Evolutionary conservation across 2,888 invertebrate species (phyloP).

Genomic region (Dicycla oo): DNA sequence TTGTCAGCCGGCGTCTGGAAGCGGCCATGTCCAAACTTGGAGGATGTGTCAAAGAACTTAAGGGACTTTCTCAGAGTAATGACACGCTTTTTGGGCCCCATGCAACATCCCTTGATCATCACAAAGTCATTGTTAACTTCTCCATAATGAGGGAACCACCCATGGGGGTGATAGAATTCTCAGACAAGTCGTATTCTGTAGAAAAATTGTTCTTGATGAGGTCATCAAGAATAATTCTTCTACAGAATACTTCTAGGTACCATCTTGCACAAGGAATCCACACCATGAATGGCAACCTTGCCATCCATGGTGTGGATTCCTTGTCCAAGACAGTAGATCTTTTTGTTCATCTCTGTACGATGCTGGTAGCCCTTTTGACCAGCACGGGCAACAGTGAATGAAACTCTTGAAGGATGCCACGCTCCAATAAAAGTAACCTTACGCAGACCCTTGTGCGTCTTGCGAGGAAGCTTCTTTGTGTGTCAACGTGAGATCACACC

Average conservation of each 20-base stretch:
- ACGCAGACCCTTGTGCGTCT: constrained; percentile 99
- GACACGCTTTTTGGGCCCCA: constrained; percentile 99
- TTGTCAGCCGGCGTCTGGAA: constrained; percentile 99
- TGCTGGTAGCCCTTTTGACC: constrained; percentile 99
- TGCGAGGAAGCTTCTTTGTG: constrained; percentile 99
- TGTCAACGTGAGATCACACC: constrained; percentile 99
- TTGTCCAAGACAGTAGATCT: constrained; percentile 99
- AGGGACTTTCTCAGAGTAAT: constrained; percentile 98
- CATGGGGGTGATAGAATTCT: constrained; percentile 99
- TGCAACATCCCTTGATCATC: constrained; percentile 99
- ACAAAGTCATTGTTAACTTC: constrained; percentile 99
- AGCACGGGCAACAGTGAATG: constrained; percentile 99
- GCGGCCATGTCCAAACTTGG: constrained; percentile 99
- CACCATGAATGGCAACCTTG: no score
- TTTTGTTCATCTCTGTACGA: constrained; percentile 99
- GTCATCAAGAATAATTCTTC: no score
- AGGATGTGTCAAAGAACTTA: constrained; percentile 99
- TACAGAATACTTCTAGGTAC: no score
- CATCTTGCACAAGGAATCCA: no score
- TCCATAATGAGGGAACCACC: constrained; percentile 99
- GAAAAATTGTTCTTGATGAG: constrained; percentile 99
- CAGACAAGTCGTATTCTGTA: constrained; percentile 98
- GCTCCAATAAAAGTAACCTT: constrained; percentile 99
- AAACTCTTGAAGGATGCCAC: constrained; percentile 99
- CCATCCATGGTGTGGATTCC: constrained; percentile 96